Evolutionary conservation across 2,113 vertebrate genomes (phyloP), one percentile per base, ranked within the genome.

Genomic region (Oenanthe oenanthe): DNA sequence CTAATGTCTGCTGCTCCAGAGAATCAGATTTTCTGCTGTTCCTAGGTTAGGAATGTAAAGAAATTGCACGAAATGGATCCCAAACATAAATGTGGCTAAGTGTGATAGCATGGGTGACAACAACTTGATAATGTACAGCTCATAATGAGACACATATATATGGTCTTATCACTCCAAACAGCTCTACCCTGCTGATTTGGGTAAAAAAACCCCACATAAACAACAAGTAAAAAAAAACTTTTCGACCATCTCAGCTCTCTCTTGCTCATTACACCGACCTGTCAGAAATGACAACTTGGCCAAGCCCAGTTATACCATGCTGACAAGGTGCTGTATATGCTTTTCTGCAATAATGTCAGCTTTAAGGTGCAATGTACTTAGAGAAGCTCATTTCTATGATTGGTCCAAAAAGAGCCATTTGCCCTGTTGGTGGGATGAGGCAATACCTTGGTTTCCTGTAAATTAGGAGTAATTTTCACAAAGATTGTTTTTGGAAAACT

Each of bases 281-380:
- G 98, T 98, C 98, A 98, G 95, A 98, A 98, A 98, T 98, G 98
- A 98, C 98, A 98, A 86, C 96, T 96, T 96, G 97, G 97, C 95
- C 84, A 84, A 93, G 92, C 92, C 97, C 97, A 96, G 97, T 97
- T 98, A 98, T 97, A 96, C 97, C 96, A 96, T 88, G 93, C 96
- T 98, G 98, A 98, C 98, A 98, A 97, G 96, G 97, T 97, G 96
- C 96, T 96, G 89, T 97, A 97, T 97, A 93, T 92, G 92, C 86
- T 97, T 97, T 56, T 81, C 91, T 62, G 96, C 96, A 97, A 95
- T 98, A 98, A 98, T 97, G 95, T 97, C 96, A 97, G 91, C 82
- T 97, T 98, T 98, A 97, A 97, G 97, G 94, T 96, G 78, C 94
- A 85, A 89, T 90, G 92, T 92, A 97, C 95, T 97, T 96, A 97